A percentile compares a stretch with the other conserved stretches of the same genome.
phyloP scores from a whole-genome alignment of 1,140 invertebrate species.

The Bombus superbus region DNA sequence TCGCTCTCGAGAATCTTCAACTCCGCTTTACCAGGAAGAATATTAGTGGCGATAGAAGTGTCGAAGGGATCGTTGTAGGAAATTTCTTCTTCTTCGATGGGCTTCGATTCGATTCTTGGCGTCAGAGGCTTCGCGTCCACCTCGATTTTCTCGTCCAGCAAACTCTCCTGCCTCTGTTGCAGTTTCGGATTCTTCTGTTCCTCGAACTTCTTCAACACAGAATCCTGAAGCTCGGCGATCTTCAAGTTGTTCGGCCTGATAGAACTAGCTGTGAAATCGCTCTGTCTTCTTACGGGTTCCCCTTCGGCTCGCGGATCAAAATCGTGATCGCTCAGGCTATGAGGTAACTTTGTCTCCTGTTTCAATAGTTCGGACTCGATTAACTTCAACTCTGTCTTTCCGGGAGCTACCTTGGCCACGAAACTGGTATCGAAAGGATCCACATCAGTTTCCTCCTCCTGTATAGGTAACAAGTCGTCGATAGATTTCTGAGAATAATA shows the following conservation, averaged over 20 bases:
- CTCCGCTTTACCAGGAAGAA: slow-evolving; percentile 90
- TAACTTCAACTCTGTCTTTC: slow-evolving; percentile 89
- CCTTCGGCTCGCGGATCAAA: slow-evolving; percentile 83
- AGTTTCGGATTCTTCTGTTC: slow-evolving; percentile 41
- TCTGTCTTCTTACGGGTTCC: slow-evolving; percentile 58
- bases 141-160: slow-evolving; percentile 85
- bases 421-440: slow-evolving; percentile 94
- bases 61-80: slow-evolving; percentile 89
- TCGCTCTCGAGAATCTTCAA: slow-evolving; percentile 90
- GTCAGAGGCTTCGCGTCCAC: slow-evolving; percentile 86
- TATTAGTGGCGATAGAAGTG: slow-evolving; percentile 89
- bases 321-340: slow-evolving; percentile 85
- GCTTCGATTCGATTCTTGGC: slow-evolving; percentile 82
- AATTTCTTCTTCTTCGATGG: slow-evolving; percentile 75
- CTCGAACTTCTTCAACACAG: slow-evolving; percentile 54
- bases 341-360: slow-evolving; percentile 70
- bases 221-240: slow-evolving; percentile 34
- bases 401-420: slow-evolving; percentile 87
- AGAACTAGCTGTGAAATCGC: slow-evolving; percentile 67
- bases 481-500: slow-evolving; percentile 85
- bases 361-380: slow-evolving; percentile 87
- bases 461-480: slow-evolving; percentile 78
- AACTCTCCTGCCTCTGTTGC: slow-evolving; percentile 73
- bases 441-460: slow-evolving; percentile 80
- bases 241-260: slow-evolving; percentile 57